Conservation (phyloP, 2,888 invertebrate genomes). For the Leuctra nigra region DNA sequence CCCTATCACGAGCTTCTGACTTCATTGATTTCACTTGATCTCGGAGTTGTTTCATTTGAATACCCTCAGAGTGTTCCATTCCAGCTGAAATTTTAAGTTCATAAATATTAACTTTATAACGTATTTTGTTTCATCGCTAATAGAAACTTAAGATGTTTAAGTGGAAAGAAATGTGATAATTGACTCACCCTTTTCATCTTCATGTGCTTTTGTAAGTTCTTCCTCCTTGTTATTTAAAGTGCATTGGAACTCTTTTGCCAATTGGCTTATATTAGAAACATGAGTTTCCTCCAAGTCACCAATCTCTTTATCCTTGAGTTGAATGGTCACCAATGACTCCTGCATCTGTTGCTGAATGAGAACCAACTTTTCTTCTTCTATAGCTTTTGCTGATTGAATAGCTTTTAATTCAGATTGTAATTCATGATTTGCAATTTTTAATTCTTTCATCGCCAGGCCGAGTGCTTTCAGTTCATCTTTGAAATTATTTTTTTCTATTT, state of each 20-base stretch:
- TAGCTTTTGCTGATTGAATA: no score
- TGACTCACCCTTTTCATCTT: slow-evolving; percentile 17
- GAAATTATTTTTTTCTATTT: no score
- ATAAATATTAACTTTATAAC: background rate
- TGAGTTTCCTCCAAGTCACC: slow-evolving; percentile 19
- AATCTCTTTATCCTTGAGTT: slow-evolving; percentile 14
- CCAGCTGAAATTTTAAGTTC: background rate
- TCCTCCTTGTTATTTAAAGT: slow-evolving; percentile 26
- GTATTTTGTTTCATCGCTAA: background rate
- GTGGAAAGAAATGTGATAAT: background rate
- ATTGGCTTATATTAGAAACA: slow-evolving; percentile 19
- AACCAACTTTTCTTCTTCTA: no score
- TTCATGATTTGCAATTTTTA: no score
- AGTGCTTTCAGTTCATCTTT: no score
- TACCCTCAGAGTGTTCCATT: slow-evolving; percentile 8
- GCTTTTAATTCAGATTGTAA: no score
- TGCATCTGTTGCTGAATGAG: no score
- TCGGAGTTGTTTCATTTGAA: slow-evolving; percentile 10
- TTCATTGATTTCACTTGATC: slow-evolving; percentile 16
- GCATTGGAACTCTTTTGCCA: slow-evolving; percentile 23
- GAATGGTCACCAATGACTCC: background rate
- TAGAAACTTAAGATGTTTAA: background rate
- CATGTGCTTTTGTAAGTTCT: slow-evolving; percentile 20
- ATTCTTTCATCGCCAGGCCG: no score
- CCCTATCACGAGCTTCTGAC: slow-evolving; percentile 21